Conservation (phyloP, 2,113 vertebrate genomes). For the Apaloderma vittatum region DNA sequence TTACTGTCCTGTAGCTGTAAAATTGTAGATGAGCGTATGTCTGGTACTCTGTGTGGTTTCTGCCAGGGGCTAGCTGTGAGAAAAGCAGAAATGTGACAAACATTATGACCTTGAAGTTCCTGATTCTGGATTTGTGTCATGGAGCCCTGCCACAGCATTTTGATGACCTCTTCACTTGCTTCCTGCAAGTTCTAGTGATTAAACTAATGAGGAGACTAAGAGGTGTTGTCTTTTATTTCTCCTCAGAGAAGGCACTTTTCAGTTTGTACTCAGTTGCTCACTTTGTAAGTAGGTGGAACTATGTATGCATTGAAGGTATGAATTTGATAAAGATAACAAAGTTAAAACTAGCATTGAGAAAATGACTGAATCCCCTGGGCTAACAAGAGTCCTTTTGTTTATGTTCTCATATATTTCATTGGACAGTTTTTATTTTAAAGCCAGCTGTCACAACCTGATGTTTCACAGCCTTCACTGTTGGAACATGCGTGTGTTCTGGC, state of each 20-base stretch:
- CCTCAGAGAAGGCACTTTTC: neutral
- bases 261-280: neutral
- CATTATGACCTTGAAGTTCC: neutral
- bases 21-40: neutral
- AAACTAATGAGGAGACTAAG: neutral
- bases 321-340: neutral
- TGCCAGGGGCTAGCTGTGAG: neutral
- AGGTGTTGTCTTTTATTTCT: neutral
- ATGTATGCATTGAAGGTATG: neutral
- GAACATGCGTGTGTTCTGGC: slow-evolving; percentile 52
- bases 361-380: slow-evolving; percentile 17
- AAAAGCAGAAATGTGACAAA: neutral
- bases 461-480: slow-evolving; percentile 65
- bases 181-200: neutral
- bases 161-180: neutral
- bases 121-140: neutral
- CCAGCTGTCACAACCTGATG: slow-evolving; percentile 71
- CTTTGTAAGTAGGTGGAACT: neutral
- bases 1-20: neutral
- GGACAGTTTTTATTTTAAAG: slow-evolving; percentile 65
- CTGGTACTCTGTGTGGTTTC: neutral
- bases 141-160: neutral
- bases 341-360: slow-evolving; percentile 42
- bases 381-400: slow-evolving; percentile 61
- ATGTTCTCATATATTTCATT: slow-evolving; percentile 64